Evolutionary conservation across 2,113 vertebrate species (phyloP).

Genomic region (Strix uralensis): DNA sequence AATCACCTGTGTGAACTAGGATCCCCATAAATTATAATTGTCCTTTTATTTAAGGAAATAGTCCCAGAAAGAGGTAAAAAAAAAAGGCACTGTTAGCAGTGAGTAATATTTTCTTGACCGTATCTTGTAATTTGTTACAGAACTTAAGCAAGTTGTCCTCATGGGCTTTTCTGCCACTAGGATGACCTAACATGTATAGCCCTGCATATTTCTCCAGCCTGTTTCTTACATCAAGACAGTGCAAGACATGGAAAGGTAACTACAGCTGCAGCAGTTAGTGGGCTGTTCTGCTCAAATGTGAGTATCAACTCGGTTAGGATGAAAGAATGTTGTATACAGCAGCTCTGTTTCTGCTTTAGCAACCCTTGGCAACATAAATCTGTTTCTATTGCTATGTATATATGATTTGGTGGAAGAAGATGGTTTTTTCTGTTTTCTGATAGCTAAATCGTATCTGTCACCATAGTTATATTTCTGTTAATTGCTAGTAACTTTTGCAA

Average conservation of each 20-base stretch:
- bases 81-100: neutral
- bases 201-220: neutral
- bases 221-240: neutral
- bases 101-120: neutral
- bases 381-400: neutral
- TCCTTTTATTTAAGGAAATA: neutral
- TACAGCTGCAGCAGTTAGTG: neutral
- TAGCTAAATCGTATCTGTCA: neutral
- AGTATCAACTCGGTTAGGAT: neutral
- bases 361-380: neutral
- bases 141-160: neutral
- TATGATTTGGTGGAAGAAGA: neutral
- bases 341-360: neutral
- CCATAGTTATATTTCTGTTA: neutral
- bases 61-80: fast-evolving
- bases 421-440: neutral
- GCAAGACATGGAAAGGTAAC: neutral
- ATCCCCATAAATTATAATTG: neutral
- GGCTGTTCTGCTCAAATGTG: neutral
- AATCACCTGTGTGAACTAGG: neutral
- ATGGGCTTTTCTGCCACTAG: neutral
- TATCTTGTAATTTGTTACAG: neutral
- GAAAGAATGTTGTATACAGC: neutral
- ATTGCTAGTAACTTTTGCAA: neutral
- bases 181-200: neutral